Evolutionary conservation across 2,113 vertebrate species (phyloP), one percentile per base, ranked within the genome.

Genomic region (Petrocephalus microphthalmus): DNA sequence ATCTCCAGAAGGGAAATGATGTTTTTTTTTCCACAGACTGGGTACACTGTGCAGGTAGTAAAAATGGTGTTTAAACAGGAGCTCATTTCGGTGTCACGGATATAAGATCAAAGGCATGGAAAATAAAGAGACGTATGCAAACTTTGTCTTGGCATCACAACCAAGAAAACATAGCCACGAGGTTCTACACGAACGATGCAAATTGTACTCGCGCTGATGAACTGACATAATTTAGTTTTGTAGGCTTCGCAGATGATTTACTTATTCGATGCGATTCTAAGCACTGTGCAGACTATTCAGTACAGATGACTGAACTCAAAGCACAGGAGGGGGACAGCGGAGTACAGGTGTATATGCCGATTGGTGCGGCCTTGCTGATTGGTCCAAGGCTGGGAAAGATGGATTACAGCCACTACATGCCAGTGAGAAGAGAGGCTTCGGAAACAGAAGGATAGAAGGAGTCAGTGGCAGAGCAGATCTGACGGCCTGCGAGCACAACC

Each of bases 1-100:
- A 19, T 25, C 47, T 88, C 53, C 74, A 57, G 42, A 22, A 57
- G 53, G 33, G 53, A 88, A 88, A 88, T 88, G 53, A 49, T 87
- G 81, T 84, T 60, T 60, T 85, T 88, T 88, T 57, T 83, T n/a
- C n/a, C 83, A 88, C 57, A 54, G 78, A 88, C 78, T 37, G 13
- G 15, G 57, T 60, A 57, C 8, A 11, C n/a, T n/a, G 20, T 45
- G 52, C 7, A 13, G 37, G 87, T 52, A 42, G 42, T 52, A 88
- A 37, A 42, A 88, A 45, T 20, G 22, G 20, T 49, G 22, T 47
- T 83, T 83, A 83, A 83, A 45, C 2, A 49, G 45, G 45, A 83
- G 81, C 42, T 83, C 20, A n/a, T n/a, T 83, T 49, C 10, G 22
- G 37, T 49, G 81, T 42, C 45, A 49, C 5, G 37, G 45, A 49